phyloP scores from a whole-genome alignment of 2,113 vertebrate species.

The Datnioides undecimradiatus region DNA sequence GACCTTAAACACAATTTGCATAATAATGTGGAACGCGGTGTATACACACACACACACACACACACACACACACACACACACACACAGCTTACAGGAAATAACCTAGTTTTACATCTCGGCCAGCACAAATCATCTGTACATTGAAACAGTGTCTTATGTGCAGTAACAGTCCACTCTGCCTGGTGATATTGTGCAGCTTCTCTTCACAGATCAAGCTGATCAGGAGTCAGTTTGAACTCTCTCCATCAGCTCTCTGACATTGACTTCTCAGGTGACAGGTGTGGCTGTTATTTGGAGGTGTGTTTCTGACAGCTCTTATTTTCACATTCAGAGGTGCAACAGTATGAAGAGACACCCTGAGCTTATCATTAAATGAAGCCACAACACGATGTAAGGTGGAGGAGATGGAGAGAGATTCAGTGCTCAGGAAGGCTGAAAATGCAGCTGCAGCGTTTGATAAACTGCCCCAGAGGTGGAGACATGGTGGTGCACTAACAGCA shows the following conservation, averaged over 20 bases:
- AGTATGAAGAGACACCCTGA: not conserved
- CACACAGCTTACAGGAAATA: not conserved
- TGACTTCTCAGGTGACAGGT: not conserved
- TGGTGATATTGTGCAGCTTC: not conserved
- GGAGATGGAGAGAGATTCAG: not conserved
- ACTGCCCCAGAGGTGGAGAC: not conserved
- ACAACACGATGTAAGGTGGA: not conserved
- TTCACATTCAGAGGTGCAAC: not conserved
- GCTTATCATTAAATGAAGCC: not conserved
- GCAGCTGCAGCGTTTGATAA: not conserved
- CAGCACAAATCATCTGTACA: rapidly evolving
- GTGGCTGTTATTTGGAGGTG: not conserved
- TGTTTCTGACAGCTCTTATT: slow-evolving; percentile 10
- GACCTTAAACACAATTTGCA: too few species aligned
- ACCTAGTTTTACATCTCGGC: not conserved
- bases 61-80: not conserved
- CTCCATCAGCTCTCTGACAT: not conserved
- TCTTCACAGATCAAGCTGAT: not conserved
- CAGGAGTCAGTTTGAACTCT: not conserved
- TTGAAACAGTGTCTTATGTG: not conserved
- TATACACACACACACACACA: not conserved
- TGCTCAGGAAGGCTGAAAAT: not conserved
- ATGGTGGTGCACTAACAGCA: not conserved
- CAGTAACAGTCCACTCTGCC: not conserved
- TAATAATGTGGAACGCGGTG: too few species aligned